Evolutionary conservation across 1,140 invertebrate species (phyloP).

Genomic region (Zaprionus tsacasi): DNA sequence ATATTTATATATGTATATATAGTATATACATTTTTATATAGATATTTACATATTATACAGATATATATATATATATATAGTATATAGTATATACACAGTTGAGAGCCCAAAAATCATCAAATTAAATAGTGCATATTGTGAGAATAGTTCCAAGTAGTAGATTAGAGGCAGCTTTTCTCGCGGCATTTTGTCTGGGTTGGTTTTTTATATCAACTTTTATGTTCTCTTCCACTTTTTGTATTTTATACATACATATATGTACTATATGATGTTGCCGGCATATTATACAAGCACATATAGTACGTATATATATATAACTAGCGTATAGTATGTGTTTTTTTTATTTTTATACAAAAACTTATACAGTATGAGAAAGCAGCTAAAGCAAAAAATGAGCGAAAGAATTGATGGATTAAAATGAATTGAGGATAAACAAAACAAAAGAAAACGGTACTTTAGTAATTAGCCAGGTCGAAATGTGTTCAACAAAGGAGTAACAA

Average conservation of each 20-base stretch:
- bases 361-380: constrained; percentile 39
- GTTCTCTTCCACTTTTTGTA: constrained; percentile 29
- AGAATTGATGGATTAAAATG: neutral
- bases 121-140: constrained; percentile 48
- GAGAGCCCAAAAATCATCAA: constrained; percentile 39
- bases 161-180: constrained; percentile 54
- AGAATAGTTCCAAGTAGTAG: constrained; percentile 47
- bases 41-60: constrained; percentile 39
- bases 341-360: constrained; percentile 50
- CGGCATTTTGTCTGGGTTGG: constrained; percentile 37
- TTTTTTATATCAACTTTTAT: constrained; percentile 5
- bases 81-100: constrained; percentile 42
- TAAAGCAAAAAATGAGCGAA: constrained; percentile 28
- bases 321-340: constrained; percentile 45
- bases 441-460: constrained; percentile 39
- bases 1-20: constrained; percentile 26
- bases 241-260: constrained; percentile 17
- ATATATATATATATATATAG: constrained; percentile 36
- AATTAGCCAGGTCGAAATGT: constrained; percentile 62
- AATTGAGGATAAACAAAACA: constrained; percentile 5
- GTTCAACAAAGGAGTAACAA: constrained; percentile 31
- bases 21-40: constrained; percentile 52
- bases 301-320: constrained; percentile 27
- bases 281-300: constrained; percentile 11
- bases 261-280: constrained; percentile 2